Conservation (phyloP, 1,140 invertebrate genomes). For the Littorina saxatilis region DNA sequence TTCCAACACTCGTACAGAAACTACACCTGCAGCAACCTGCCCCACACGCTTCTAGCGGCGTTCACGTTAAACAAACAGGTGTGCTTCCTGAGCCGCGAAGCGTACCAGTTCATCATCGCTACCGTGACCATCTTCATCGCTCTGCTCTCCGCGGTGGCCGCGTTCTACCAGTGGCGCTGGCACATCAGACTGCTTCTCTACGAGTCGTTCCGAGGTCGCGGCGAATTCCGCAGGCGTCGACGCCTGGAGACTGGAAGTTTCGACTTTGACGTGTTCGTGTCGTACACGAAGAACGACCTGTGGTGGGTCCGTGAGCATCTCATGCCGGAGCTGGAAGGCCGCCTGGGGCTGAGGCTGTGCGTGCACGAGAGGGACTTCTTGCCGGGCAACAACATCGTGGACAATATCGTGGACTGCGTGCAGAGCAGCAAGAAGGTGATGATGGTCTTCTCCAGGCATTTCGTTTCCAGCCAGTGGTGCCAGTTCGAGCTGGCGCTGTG, state of each 20-base stretch:
- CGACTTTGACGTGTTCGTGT: conserved; percentile 50
- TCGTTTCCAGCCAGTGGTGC: conserved; percentile 61
- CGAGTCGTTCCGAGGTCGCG: conserved; percentile 13
- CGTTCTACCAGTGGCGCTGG: conserved; percentile 7
- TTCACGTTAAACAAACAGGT: conserved; percentile 11
- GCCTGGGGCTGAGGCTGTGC: conserved; percentile 50
- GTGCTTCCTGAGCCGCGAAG: conserved; percentile 13
- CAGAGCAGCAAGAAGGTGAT: conserved; percentile 53
- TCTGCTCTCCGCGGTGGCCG: neutral
- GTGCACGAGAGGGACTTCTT: conserved; percentile 64
- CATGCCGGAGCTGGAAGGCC: conserved; percentile 11
- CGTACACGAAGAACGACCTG: conserved; percentile 8
- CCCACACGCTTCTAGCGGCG: neutral
- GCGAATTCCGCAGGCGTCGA: neutral
- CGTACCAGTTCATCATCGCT: conserved; percentile 10
- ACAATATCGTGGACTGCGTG: conserved; percentile 61
- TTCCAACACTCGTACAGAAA: conserved; percentile 22
- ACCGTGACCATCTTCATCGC: neutral
- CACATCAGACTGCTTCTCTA: conserved; percentile 39
- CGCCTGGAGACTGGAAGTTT: conserved; percentile 9
- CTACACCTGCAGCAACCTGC: conserved; percentile 16
- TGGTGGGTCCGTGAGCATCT: neutral
- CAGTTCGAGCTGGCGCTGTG: conserved; percentile 74
- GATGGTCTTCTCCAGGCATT: conserved; percentile 56
- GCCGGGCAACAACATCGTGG: conserved; percentile 51